Percentiles rank a stretch among this genome's conserved stretches.
Conservation (phyloP, 2,113 vertebrate species). For the Oncorhynchus clarkii region DNA sequence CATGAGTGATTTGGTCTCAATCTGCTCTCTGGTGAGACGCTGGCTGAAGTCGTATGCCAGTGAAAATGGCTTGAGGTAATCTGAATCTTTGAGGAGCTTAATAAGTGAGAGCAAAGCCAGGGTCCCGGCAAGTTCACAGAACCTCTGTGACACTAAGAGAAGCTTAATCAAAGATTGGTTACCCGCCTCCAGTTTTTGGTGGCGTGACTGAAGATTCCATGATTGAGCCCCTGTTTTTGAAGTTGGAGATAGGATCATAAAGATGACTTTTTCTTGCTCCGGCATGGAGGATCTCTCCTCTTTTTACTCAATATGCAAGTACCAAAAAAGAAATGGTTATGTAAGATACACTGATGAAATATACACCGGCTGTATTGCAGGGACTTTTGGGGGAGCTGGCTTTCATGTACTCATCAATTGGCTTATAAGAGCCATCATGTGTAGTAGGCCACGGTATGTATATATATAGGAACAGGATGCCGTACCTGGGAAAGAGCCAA, state of each 20-base stretch:
- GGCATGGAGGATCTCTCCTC: not conserved
- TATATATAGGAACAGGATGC: not conserved
- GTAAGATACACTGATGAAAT: slow-evolving; percentile 32
- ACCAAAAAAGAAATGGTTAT: slow-evolving; percentile 33
- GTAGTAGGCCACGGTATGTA: not conserved
- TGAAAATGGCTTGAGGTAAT: slow-evolving; percentile 58
- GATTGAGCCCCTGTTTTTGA: slow-evolving; percentile 19
- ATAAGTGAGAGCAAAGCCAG: slow-evolving; percentile 31
- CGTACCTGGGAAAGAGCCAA: not conserved
- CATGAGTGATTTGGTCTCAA: slow-evolving; percentile 48
- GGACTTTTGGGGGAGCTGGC: not conserved
- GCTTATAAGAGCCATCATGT: slow-evolving; percentile 14
- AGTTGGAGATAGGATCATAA: slow-evolving; percentile 22
- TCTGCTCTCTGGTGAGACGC: slow-evolving; percentile 55
- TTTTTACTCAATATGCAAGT: slow-evolving; percentile 22
- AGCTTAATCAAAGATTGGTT: slow-evolving; percentile 37
- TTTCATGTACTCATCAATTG: slow-evolving; percentile 20
- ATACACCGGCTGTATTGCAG: slow-evolving; percentile 16
- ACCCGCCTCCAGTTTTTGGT: slow-evolving; percentile 25
- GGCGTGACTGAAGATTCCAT: slow-evolving; percentile 26
- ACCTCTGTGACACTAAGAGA: slow-evolving; percentile 31
- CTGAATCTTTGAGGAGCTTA: slow-evolving; percentile 50
- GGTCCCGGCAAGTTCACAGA: slow-evolving; percentile 30
- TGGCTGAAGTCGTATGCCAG: slow-evolving; percentile 30
- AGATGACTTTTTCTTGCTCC: slow-evolving; percentile 18